phyloP scores from a whole-genome alignment of 2,797 vertebrate genomes.

The Orientallactaga sibirica region DNA sequence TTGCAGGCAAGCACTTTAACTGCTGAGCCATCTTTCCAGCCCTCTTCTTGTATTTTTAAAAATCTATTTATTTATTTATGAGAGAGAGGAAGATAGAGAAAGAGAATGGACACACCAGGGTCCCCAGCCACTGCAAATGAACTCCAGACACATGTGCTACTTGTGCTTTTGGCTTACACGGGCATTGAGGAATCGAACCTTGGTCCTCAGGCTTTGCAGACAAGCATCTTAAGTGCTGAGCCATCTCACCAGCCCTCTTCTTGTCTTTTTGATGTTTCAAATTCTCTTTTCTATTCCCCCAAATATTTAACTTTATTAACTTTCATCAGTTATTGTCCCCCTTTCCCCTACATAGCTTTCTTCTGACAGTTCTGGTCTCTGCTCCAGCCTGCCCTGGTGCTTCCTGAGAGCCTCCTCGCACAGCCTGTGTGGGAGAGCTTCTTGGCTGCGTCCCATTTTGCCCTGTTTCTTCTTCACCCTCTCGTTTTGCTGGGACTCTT shows the following conservation, averaged over 20 bases:
- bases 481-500: background rate
- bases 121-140: too few species aligned
- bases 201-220: too few species aligned
- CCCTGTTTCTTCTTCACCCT: background rate
- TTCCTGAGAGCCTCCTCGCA: background rate
- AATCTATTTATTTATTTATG: too few species aligned
- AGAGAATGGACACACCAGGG: too few species aligned
- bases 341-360: background rate
- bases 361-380: background rate
- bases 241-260: background rate
- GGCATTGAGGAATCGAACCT: too few species aligned
- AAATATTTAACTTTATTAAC: background rate
- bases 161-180: too few species aligned
- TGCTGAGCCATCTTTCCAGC: background rate
- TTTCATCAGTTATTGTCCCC: background rate
- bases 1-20: too few species aligned
- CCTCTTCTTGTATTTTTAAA: too few species aligned
- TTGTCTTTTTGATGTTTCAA: background rate
- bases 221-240: background rate
- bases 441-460: background rate
- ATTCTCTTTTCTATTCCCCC: background rate
- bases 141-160: too few species aligned
- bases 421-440: background rate
- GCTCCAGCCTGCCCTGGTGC: background rate
- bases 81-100: too few species aligned